Base-by-base conservation (phyloP, 2,888 invertebrate genomes). In the Idaea straminata region DNA sequence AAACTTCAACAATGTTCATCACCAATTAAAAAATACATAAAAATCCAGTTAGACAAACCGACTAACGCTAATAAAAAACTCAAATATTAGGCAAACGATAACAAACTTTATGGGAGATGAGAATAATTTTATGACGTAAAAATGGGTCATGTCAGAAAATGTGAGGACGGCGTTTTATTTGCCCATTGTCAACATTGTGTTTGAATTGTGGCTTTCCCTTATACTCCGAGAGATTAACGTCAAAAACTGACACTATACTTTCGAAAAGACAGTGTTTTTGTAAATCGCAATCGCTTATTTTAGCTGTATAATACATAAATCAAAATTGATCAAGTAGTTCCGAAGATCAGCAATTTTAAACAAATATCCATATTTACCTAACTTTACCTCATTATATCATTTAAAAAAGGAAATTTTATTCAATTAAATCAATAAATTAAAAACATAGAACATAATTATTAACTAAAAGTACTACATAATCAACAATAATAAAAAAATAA, bases 21-120 rank as follows among this genome's bases (percentile, higher is more conserved):
- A 66, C 59, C 60, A 68, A 66, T 64, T 63, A 62, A 16, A 15
- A 59, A 16, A 15, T 5, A 16, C 59, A 25, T 73, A 69, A 74
- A 71, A 72, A 72, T 71, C 69, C 74, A 71, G 71, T 67, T 59
- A 73, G 74, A 74, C 72, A 70, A 76, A 77, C 77, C 69, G 75
- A 78, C 77, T 74, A 77, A 74, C 74, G 80, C 75, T 77, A 73
- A 74, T 81, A 84, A 86, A 87, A 85, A 81, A 78, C 74, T 73
- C 77, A 87, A 89, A 90, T 86, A 89, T 89, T 89, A 84, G 81
- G 79, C 82, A 75, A 47, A 82, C 80, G 88, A 88, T 88, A 87
- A 87, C 83, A 81, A 79, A 77, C 75, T 83, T 83, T 81, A 84
- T 77, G 80, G 78, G 74, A 79, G 81, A 83, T 80, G 83, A 78